Evolutionary conservation across 2,113 vertebrate species (phyloP), one percentile per base, ranked within the genome.

Genomic region (Dicentrarchus labrax): DNA sequence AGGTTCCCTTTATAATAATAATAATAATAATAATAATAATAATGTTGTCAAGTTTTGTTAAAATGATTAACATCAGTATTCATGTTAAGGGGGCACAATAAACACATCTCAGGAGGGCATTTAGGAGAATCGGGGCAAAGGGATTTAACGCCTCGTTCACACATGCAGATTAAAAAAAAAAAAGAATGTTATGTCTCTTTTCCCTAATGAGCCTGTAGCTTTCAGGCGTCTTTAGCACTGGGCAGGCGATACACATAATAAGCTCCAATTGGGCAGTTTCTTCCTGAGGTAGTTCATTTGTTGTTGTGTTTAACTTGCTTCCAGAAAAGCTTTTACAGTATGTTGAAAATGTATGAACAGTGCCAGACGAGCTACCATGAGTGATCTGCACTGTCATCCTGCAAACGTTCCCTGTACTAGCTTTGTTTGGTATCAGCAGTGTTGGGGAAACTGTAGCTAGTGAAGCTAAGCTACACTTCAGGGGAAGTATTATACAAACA

Each of bases 121-220:
- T 73, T 36, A 57, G 59, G 68, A 30, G 67, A 13, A 50, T 45
- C 54, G 13, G 24, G 45, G 11, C 15, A 60, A 61, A 51, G 3
- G 7, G 15, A 62, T 47, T 78, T 15, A 69, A 64, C 0, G 2
- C 30, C 50, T 36, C 3, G 3, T 66, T 77, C 36, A 77, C 45
- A 81, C 56, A 64, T 38, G 13, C 19, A 59, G 41, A 22, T 51
- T 66, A 17, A 66, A 48, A 56, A 56, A n/a, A n/a, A n/a, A n/a
- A n/a, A n/a, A n/a, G n/a, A n/a, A n/a, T n/a, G 10, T 16, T 36
- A 16, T 62, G 72, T 38, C 65, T 67, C 10, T 19, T 24, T 5
- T 16, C 16, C 48, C 38, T 57, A 12, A 62, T 76, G 30, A 39
- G 60, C 45, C 22, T 64, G n/a, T 11, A 5, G 50, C 51, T 76